Evolutionary conservation across 1,140 invertebrate species (phyloP).

Genomic region (Zaprionus tsacasi): DNA sequence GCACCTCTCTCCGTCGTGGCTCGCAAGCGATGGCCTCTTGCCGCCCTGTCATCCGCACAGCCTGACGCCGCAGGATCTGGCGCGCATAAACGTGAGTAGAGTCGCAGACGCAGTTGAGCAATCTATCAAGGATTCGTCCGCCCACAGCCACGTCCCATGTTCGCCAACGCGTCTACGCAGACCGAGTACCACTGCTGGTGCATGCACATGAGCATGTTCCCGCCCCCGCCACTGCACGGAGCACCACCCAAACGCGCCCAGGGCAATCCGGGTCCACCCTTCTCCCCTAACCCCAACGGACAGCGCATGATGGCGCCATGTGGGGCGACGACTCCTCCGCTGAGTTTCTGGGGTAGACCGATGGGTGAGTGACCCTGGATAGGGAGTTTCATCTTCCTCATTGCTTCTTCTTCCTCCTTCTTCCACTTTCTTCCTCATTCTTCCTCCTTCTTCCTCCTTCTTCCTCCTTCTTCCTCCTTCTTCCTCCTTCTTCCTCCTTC

Average conservation of each 20-base stretch:
- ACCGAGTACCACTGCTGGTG: conserved; percentile 54
- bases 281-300: not conserved
- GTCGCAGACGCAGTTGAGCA: not conserved
- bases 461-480: too few species aligned
- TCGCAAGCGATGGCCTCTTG: not conserved
- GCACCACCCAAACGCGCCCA: not conserved
- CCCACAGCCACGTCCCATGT: conserved; percentile 20
- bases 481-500: too few species aligned
- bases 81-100: conserved; percentile 42
- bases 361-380: conserved; percentile 27
- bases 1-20: conserved; percentile 22
- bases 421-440: too few species aligned
- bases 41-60: conserved; percentile 44
- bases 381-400: not conserved
- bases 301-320: conserved; percentile 30
- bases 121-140: too few species aligned
- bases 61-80: conserved; percentile 46
- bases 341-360: conserved; percentile 47
- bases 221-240: conserved; percentile 16
- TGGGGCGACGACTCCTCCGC: not conserved
- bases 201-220: conserved; percentile 33
- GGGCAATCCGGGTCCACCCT: not conserved
- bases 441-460: too few species aligned
- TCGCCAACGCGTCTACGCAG: conserved; percentile 36
- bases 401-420: too few species aligned